phyloP scores from a whole-genome alignment of 1,140 invertebrate species.

The Lordiphosa collinella region DNA sequence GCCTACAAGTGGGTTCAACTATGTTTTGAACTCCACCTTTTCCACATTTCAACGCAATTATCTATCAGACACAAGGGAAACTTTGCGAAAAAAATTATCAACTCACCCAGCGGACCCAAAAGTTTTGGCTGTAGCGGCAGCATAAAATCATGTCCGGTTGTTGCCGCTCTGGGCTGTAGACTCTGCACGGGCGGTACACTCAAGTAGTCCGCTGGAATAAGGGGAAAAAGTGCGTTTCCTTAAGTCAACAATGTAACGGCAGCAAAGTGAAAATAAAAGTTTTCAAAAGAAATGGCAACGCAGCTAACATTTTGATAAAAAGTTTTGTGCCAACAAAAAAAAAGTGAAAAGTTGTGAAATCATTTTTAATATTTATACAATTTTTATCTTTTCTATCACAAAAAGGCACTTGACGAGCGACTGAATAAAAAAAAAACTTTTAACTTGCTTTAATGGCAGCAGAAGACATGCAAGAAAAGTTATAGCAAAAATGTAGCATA shows the following conservation, averaged over 20 bases:
- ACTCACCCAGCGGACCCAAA: constrained; percentile 80
- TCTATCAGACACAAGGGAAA: constrained; percentile 34
- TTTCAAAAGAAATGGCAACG: constrained; percentile 53
- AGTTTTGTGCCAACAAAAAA: constrained; percentile 30
- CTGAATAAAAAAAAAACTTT: constrained; percentile 11
- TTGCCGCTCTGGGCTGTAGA: constrained; percentile 84
- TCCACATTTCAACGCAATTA: constrained; percentile 25
- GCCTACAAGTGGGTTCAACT: constrained; percentile 55
- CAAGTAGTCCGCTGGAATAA: constrained; percentile 73
- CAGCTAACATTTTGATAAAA: constrained; percentile 42
- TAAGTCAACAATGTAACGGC: constrained; percentile 49
- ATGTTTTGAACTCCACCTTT: constrained; percentile 20
- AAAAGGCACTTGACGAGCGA: constrained; percentile 20
- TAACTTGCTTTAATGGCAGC: background rate
- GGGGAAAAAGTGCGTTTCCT: constrained; percentile 45
- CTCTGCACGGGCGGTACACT: constrained; percentile 75
- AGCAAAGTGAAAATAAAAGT: constrained; percentile 40
- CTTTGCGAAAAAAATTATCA: constrained; percentile 23
- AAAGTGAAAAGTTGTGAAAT: constrained; percentile 55
- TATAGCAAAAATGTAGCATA: constrained; percentile 1
- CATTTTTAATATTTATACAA: constrained; percentile 39
- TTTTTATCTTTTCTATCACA: constrained; percentile 22
- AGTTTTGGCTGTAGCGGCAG: constrained; percentile 84
- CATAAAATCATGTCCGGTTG: constrained; percentile 84
- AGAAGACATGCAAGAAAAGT: background rate